Conservation (phyloP, 2,797 vertebrate genomes). For the Pogoniulus pusillus region DNA sequence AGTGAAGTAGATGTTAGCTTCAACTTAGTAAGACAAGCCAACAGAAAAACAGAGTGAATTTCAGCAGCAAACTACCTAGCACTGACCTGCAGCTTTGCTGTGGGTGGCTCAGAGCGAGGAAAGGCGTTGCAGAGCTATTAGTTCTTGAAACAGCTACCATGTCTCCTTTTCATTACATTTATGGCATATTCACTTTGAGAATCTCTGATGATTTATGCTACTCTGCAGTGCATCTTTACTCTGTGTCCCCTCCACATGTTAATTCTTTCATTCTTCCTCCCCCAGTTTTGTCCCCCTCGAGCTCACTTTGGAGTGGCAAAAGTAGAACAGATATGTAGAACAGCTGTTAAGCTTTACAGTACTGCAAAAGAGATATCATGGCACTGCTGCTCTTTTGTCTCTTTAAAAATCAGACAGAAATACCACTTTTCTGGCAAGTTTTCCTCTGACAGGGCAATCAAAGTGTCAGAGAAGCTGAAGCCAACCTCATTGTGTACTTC, state of each 20-base stretch:
- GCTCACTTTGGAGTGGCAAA: background rate
- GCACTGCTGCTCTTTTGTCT: background rate
- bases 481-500: background rate
- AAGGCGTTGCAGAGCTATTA: background rate
- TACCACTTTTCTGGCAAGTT: background rate
- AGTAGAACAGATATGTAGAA: background rate
- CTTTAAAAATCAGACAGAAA: background rate
- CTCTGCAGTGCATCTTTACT: too few relatives aligned
- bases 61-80: background rate
- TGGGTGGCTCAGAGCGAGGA: fast-evolving
- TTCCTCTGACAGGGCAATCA: background rate
- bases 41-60: background rate
- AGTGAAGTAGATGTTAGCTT: background rate
- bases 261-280: background rate
- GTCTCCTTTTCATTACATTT: background rate
- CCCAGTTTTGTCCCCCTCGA: background rate
- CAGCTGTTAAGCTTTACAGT: background rate
- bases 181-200: background rate
- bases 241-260: background rate
- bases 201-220: too few relatives aligned
- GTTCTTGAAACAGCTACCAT: background rate
- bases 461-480: background rate
- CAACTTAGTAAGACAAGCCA: background rate
- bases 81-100: background rate
- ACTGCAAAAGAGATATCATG: background rate